phyloP scores from a whole-genome alignment of 2,888 invertebrate species.

The Leptopilina myrica region DNA sequence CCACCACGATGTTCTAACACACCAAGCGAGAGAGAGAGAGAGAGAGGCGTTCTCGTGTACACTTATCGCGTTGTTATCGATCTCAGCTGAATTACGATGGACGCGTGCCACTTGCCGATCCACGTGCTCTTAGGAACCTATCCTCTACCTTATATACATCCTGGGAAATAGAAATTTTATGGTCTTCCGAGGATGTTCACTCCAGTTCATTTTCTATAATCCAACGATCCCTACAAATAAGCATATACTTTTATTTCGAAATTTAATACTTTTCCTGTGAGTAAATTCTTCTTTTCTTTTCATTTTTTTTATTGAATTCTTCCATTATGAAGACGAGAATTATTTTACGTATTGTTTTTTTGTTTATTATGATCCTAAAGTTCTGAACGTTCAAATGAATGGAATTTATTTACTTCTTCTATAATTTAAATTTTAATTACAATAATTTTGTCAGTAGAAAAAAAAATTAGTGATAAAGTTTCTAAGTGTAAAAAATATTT shows the following conservation, averaged over 20 bases:
- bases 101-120: conserved; percentile 53
- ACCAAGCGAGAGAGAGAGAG: neutral
- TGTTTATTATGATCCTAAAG: no score
- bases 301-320: no score
- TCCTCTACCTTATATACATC: neutral
- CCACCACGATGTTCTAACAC: conserved; percentile 44
- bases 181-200: conserved; percentile 29
- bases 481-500: no score
- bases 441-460: no score
- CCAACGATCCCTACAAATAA: conserved; percentile 15
- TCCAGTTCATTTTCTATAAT: conserved; percentile 25
- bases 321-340: no score
- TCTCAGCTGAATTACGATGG: conserved; percentile 54
- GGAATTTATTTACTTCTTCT: no score
- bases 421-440: no score
- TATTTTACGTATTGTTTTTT: no score
- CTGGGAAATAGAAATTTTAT: conserved; percentile 37
- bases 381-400: no score
- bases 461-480: no score
- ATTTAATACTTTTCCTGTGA: no score
- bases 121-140: conserved; percentile 15
- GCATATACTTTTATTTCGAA: neutral
- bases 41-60: conserved; percentile 52
- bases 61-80: conserved; percentile 58
- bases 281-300: neutral